Percentiles rank a stretch among this genome's conserved stretches.
Conservation (phyloP, 2,113 vertebrate genomes). For the Sporophila hypoxantha region DNA sequence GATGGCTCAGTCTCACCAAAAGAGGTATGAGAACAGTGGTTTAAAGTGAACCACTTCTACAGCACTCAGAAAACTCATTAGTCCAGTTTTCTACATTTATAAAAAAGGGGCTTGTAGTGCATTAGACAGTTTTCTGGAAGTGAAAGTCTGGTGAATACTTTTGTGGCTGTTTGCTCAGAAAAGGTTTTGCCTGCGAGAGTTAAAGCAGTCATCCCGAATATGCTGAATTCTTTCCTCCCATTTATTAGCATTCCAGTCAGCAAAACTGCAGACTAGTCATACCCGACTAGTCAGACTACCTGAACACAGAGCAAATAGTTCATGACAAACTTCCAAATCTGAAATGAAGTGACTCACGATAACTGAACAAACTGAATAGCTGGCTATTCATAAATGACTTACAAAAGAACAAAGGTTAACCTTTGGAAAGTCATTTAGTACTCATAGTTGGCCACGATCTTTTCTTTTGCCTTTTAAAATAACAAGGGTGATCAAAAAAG, state of each 20-base stretch:
- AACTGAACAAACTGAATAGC: constrained; percentile 29
- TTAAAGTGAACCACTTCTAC: not conserved
- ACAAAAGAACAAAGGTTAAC: constrained; percentile 14
- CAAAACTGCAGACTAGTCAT: constrained; percentile 25
- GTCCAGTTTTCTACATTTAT: not conserved
- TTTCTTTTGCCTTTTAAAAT: constrained; percentile 4
- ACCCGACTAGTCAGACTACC: constrained; percentile 26
- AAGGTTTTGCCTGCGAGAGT: not conserved
- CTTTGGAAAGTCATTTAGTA: constrained; percentile 11
- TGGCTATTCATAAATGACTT: constrained; percentile 27
- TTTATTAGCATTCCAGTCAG: constrained; percentile 47
- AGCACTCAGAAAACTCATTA: not conserved
- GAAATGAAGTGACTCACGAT: constrained; percentile 37
- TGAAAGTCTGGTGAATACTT: not conserved
- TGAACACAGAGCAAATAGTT: constrained; percentile 29
- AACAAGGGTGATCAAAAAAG: constrained; percentile 17
- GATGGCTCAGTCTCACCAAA: not conserved
- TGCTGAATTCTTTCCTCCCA: constrained; percentile 7
- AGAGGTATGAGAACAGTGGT: not conserved
- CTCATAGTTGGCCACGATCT: not conserved
- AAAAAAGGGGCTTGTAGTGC: not conserved
- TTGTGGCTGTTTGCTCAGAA: not conserved
- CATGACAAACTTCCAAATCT: constrained; percentile 28
- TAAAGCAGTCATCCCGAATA: not conserved
- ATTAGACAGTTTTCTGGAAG: not conserved